phyloP scores from a whole-genome alignment of 1,140 invertebrate genomes.

The Periplaneta americana region DNA sequence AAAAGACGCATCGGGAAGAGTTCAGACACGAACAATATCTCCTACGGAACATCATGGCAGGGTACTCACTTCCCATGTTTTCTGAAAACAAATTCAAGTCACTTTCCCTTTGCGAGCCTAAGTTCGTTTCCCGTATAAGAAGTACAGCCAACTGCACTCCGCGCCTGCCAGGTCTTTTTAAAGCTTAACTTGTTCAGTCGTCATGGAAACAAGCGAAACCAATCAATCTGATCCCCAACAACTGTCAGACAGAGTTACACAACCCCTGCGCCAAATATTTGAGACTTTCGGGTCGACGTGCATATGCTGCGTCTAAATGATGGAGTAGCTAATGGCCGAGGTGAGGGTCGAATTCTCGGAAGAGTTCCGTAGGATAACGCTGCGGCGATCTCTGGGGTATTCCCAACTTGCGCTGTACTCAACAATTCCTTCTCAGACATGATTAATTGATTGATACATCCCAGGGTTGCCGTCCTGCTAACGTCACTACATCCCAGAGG shows the following conservation, averaged over 20 bases:
- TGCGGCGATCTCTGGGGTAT: neutral
- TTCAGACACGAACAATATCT: no score
- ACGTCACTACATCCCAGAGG: no score
- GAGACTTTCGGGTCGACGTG: neutral
- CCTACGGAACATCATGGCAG: no score
- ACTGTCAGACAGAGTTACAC: neutral
- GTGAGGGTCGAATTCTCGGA: neutral
- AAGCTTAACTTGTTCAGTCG: neutral
- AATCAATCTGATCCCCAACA: neutral
- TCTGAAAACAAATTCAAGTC: no score
- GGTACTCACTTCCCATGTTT: no score
- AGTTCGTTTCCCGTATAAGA: no score
- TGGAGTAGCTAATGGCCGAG: neutral
- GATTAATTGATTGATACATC: neutral
- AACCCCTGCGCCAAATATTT: neutral
- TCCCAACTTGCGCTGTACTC: neutral
- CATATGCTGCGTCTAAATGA: neutral
- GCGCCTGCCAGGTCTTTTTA: no score
- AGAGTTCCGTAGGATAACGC: neutral
- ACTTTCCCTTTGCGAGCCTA: no score
- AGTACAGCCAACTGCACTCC: neutral
- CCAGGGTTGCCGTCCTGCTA: neutral
- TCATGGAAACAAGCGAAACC: neutral
- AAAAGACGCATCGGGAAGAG: no score
- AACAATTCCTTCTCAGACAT: neutral